Percentiles rank a stretch among this genome's conserved stretches.
phyloP scores from a whole-genome alignment of 2,113 vertebrate genomes.

The Rattus norvegicus region GRCr8 NC_086025.1:119406001-119406500 shows the following conservation, averaged over 20 bases:
- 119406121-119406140: background rate
- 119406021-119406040: background rate
- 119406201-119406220: background rate
- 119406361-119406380: constrained; percentile 98
- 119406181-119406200: rapidly evolving
- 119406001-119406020: too few species aligned
- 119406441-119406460: background rate
- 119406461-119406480: background rate
- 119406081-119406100: rapidly evolving
- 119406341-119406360: constrained; percentile 98
- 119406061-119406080: rapidly evolving
- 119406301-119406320: constrained; percentile 45
- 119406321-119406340: constrained; percentile 91
- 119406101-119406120: too few species aligned
- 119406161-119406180: rapidly evolving
- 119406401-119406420: constrained; percentile 91
- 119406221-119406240: background rate
- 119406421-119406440: constrained; percentile 94
- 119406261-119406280: background rate
- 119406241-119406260: background rate
- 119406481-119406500: constrained; percentile 10
- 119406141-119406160: rapidly evolving
- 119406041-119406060: rapidly evolving
- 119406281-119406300: background rate
- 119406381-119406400: constrained; percentile 96